A percentile compares a stretch with the other conserved stretches of the same genome.
Conservation (phyloP, 1,140 invertebrate species). For the Bacillus rossius region DNA sequence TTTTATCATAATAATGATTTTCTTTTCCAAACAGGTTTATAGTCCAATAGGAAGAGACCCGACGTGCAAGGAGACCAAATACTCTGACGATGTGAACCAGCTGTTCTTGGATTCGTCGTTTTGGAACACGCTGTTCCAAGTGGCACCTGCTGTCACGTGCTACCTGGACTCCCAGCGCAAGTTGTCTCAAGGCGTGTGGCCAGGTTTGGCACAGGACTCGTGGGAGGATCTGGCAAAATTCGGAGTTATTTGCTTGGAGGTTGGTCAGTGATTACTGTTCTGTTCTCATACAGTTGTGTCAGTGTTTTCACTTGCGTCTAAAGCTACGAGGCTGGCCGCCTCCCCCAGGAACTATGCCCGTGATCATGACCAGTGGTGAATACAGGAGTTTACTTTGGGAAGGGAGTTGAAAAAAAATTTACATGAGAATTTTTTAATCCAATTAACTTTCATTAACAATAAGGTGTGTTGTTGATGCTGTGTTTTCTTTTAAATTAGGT, state of each 20-base stretch:
- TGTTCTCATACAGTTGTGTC: no score
- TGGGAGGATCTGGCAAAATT: constrained; percentile 53
- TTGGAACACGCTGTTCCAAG: constrained; percentile 45
- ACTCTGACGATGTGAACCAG: constrained; percentile 47
- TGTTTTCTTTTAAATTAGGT: no score
- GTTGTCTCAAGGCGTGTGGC: constrained; percentile 5
- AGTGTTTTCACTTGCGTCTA: no score
- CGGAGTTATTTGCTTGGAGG: constrained; percentile 54
- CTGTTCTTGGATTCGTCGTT: constrained; percentile 49
- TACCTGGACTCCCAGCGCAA: constrained; percentile 36
- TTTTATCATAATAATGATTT: no score
- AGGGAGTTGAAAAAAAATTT: no score
- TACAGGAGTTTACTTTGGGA: no score
- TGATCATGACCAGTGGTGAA: no score
- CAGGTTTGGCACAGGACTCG: constrained; percentile 23
- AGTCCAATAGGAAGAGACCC: constrained; percentile 28
- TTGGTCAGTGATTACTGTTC: constrained; percentile 25
- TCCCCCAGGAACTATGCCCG: no score
- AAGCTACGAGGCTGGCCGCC: no score
- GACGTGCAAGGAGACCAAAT: constrained; percentile 40
- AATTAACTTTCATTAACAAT: no score
- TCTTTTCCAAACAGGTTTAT: constrained; percentile 33
- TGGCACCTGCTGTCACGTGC: constrained; percentile 50
- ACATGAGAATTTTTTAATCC: no score
- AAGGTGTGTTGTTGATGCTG: no score